phyloP scores from a whole-genome alignment of 1,140 invertebrate species.

The Euwallacea fornicatus region DNA sequence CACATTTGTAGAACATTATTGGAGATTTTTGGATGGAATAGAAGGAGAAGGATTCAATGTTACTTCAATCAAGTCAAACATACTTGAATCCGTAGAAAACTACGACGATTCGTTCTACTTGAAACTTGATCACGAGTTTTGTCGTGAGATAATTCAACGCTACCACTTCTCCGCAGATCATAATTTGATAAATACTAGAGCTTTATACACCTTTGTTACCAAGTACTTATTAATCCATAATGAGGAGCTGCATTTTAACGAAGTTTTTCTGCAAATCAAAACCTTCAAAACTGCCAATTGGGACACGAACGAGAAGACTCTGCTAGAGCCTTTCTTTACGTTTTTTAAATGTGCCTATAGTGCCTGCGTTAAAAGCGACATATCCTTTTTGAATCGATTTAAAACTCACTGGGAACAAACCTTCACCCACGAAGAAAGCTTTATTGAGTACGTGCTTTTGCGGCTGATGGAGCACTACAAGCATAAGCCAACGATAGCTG shows the following conservation, averaged over 20 bases:
- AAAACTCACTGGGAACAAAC: conserved; percentile 17
- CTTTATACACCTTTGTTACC: conserved; percentile 6
- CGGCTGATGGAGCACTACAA: conserved; percentile 5
- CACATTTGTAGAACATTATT: conserved; percentile 5
- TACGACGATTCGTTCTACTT: neutral
- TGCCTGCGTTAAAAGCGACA: neutral
- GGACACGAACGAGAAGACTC: neutral
- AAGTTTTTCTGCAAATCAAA: conserved; percentile 11
- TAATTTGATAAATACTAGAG: neutral
- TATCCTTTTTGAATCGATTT: conserved; percentile 9
- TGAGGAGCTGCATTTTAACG: conserved; percentile 4
- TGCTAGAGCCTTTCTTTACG: neutral
- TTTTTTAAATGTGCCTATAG: conserved; percentile 11
- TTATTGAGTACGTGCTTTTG: conserved; percentile 10
- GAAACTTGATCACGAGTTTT: conserved; percentile 8
- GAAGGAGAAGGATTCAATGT: conserved; percentile 11
- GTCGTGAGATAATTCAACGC: neutral
- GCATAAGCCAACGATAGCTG: neutral
- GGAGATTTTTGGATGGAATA: conserved; percentile 11
- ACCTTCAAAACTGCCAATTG: conserved; percentile 1
- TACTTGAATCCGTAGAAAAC: neutral
- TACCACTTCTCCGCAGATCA: conserved; percentile 6
- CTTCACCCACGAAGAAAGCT: conserved; percentile 16
- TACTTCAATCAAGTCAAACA: conserved; percentile 1
- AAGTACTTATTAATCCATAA: conserved; percentile 10